These are phyloP conservation scores for Sminthopsis crassicaudata DNA, from an alignment of 2,113 vertebrate genomes.

Conservation along the genomic window DNA sequence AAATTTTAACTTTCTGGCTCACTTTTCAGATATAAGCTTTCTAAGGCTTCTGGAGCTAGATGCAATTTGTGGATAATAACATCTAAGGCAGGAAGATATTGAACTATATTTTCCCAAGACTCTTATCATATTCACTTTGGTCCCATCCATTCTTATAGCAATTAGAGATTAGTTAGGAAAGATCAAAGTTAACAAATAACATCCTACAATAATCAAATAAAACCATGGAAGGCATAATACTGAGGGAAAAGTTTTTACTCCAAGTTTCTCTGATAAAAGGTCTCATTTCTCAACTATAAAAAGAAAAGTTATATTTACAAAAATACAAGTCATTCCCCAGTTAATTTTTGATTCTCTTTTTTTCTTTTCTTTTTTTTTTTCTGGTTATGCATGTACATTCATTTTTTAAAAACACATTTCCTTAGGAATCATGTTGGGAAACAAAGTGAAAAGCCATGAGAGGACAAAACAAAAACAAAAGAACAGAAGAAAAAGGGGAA, in stretches of 20 bases:
- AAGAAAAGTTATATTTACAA: neutral
- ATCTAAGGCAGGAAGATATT: no score
- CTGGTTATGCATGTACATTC: no score
- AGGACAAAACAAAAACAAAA: no score
- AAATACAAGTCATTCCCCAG: neutral
- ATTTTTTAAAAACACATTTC: no score
- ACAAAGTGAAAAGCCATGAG: no score
- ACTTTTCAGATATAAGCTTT: neutral
- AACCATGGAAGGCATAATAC: neutral
- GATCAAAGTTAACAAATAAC: neutral
- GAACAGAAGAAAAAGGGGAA: no score
- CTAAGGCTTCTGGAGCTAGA: neutral
- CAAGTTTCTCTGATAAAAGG: neutral
- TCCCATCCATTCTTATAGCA: neutral
- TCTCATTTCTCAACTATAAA: neutral
- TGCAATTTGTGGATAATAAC: neutral
- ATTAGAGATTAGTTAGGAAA: neutral
- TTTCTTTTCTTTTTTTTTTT: no score
- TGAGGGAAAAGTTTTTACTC: neutral
- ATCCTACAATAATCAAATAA: neutral
- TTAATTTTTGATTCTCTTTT: neutral
- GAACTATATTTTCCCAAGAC: neutral
- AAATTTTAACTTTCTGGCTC: conserved; percentile 8
- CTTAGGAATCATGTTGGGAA: no score
- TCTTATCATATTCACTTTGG: neutral